Conservation (phyloP, 2,797 vertebrate species). For the Prunella strophiata region DNA sequence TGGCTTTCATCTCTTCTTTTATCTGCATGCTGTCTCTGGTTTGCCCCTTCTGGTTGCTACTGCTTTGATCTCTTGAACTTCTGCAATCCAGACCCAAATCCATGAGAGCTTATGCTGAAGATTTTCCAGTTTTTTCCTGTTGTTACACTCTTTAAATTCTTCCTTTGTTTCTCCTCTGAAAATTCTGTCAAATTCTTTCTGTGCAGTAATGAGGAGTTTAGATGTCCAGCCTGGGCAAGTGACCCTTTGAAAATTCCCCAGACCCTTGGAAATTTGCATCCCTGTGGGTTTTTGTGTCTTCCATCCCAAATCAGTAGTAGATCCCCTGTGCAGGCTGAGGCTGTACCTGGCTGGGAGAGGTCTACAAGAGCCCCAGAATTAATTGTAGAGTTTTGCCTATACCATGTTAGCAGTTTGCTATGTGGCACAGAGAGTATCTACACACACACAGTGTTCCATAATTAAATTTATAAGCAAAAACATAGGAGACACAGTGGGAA, state of each 20-base stretch:
- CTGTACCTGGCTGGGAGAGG: neutral
- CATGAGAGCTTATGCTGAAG: neutral
- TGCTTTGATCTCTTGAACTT: conserved; percentile 56
- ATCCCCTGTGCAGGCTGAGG: neutral
- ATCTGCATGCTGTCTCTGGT: conserved; percentile 34
- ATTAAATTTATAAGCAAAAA: neutral
- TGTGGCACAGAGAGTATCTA: neutral
- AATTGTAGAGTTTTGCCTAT: neutral
- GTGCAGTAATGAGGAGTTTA: neutral
- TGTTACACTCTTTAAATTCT: neutral
- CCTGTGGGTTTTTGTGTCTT: neutral
- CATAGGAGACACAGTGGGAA: neutral
- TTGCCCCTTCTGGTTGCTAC: conserved; percentile 34
- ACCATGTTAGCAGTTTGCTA: no score
- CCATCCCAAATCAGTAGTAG: neutral
- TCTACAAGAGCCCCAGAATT: neutral
- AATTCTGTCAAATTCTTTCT: neutral
- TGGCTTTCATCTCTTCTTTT: conserved; percentile 61
- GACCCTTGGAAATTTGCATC: neutral
- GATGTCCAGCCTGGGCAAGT: neutral
- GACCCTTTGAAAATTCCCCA: neutral
- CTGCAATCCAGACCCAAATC: conserved; percentile 23
- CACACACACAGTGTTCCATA: neutral
- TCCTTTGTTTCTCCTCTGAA: neutral
- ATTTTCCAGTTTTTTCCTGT: neutral